Base-by-base conservation (phyloP, 92 coral and sea anemone genomes). In the Epizoanthus fatuus region DNA sequence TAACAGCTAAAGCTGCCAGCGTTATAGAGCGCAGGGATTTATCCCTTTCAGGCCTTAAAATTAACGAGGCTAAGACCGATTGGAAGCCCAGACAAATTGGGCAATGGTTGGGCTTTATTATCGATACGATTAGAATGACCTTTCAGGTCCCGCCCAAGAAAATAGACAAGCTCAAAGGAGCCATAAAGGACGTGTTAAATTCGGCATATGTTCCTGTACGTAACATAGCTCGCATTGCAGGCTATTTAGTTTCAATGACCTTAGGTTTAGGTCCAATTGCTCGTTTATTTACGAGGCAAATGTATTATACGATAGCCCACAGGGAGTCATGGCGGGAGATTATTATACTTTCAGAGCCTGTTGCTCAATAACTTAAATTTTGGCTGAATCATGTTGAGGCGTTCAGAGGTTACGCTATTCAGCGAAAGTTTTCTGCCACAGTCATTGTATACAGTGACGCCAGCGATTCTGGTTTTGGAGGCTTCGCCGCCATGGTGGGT, bases 41-140 rank as follows among this genome's bases (percentile, higher is more conserved):
- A 8, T 53, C 73, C 38, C 49, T 19, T 38, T 74, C 87, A 7
- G 88, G 93, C 2, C 71, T 86, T 1, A 82, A 72, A 68, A 54
- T 81, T 38, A 90, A 81, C 44, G 85, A 90, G 54, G 69, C 17
- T 35, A 90, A 90, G 66, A 74, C 78, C 37, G 69, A 90, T 59
- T 90, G 91, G 88, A 73, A 90, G 69, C 86, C 88, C 42, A 65
- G 69, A 71, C 81, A 90, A 69, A 67, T 81, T 7, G 90, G 69
- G 56, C 82, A 86, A 49, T 81, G 88, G 85, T 82, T 90, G 12
- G 90, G 93, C 8, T 56, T 54, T 20, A 19, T 80, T 10, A 86
- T 81, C 19, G 54, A 86, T 54, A 89, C 81, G 8, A 84, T 77
- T n/a, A 63, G 58, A 12, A 63, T 86, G 89, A 66, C 63, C 17